Conservation (phyloP, 2,888 invertebrate species). For the Drosophila nigritarsus region DNA sequence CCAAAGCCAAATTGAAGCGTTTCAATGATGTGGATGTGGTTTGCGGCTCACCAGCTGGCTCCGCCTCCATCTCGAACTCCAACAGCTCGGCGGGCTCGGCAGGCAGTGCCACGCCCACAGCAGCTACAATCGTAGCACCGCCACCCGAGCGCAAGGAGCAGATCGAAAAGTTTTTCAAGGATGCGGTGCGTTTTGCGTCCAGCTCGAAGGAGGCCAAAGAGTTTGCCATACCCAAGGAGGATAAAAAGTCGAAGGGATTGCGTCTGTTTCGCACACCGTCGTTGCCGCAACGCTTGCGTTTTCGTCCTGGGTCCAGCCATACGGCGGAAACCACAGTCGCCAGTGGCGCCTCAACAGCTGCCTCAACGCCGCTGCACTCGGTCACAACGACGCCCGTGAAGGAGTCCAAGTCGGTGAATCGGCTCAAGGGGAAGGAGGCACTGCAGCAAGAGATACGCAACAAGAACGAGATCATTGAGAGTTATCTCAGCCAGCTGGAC, state of each 20-base stretch:
- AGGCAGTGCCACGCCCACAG: conserved; percentile 67
- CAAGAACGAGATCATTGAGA: conserved; percentile 86
- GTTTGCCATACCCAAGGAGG: conserved; percentile 82
- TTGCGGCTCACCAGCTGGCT: conserved; percentile 76
- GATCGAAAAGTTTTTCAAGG: conserved; percentile 85
- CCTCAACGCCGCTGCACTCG: conserved; percentile 82
- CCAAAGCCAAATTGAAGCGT: conserved; percentile 85
- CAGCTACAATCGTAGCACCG: conserved; percentile 26
- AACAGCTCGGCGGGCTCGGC: conserved; percentile 64
- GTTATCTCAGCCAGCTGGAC: conserved; percentile 86
- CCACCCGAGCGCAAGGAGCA: conserved; percentile 84
- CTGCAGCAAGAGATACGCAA: conserved; percentile 86
- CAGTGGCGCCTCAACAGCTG: conserved; percentile 68
- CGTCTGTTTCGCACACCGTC: conserved; percentile 84
- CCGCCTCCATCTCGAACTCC: conserved; percentile 31
- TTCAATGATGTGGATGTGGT: conserved; percentile 84
- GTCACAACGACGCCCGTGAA: conserved; percentile 83
- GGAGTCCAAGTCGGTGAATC: conserved; percentile 84
- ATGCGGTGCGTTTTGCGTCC: conserved; percentile 83
- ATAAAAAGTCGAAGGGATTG: conserved; percentile 83
- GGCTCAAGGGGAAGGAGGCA: conserved; percentile 86
- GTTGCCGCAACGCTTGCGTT: conserved; percentile 84
- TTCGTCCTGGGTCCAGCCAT: conserved; percentile 66
- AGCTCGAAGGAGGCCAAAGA: conserved; percentile 83
- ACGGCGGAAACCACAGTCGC: conserved; percentile 32